A percentile compares a stretch with the other conserved stretches of the same genome.
Evolutionary conservation across 2,113 vertebrate species (phyloP).

Genomic region (Chlamydotis undulata): DNA sequence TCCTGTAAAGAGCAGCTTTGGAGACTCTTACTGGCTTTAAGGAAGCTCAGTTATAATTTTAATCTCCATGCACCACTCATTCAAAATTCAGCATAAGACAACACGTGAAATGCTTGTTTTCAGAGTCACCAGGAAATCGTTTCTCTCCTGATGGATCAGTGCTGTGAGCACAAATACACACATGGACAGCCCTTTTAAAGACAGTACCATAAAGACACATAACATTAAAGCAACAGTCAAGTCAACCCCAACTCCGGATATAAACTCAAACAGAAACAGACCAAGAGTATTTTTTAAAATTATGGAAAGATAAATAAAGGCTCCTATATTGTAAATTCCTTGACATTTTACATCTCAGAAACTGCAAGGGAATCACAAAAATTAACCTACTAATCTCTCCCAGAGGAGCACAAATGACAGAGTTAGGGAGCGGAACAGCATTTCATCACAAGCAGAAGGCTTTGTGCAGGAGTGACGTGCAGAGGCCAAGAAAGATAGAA

Average conservation of each 20-base stretch:
- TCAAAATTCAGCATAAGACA: neutral
- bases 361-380: slow-evolving; percentile 11
- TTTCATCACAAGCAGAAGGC: neutral
- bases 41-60: neutral
- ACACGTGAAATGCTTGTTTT: neutral
- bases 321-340: neutral
- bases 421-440: neutral
- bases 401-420: neutral
- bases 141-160: neutral
- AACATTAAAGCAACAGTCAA: neutral
- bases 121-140: neutral
- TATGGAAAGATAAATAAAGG: slow-evolving; percentile 10
- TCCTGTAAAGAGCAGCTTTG: neutral
- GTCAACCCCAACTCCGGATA: neutral
- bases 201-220: neutral
- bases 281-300: neutral
- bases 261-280: slow-evolving; percentile 12
- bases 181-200: neutral
- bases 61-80: neutral
- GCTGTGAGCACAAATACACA: neutral
- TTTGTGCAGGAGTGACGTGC: neutral
- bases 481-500: neutral
- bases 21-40: neutral
- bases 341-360: neutral
- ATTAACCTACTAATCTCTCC: slow-evolving; percentile 14